Evolutionary conservation across 2,888 invertebrate genomes (phyloP).

Genomic region (Conchocele bisecta): DNA sequence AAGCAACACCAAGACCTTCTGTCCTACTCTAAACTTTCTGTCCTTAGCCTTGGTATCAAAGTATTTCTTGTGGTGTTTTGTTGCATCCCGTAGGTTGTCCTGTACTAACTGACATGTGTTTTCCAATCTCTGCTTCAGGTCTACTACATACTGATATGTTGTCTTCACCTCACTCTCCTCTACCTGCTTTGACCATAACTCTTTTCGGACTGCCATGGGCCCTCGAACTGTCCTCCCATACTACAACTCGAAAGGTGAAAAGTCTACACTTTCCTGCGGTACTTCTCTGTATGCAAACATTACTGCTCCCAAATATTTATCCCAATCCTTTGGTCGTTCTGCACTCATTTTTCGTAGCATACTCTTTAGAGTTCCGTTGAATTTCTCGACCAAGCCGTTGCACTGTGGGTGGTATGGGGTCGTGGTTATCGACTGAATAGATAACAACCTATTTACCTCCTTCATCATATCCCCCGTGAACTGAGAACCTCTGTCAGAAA

Average conservation of each 20-base stretch:
- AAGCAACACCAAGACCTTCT: constrained; percentile 45
- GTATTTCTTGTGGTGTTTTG: not conserved
- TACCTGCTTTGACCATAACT: constrained; percentile 44
- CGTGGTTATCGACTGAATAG: constrained; percentile 33
- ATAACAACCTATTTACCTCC: constrained; percentile 35
- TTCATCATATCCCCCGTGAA: constrained; percentile 51
- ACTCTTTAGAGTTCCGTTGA: constrained; percentile 57
- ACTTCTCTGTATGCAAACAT: constrained; percentile 59
- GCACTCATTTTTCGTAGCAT: constrained; percentile 33
- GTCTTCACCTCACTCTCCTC: constrained; percentile 20
- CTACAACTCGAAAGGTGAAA: constrained; percentile 54
- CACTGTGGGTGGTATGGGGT: constrained; percentile 18
- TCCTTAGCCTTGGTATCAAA: constrained; percentile 5
- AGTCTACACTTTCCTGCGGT: constrained; percentile 50
- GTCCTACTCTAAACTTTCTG: constrained; percentile 20
- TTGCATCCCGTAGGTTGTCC: not conserved
- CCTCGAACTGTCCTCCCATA: constrained; percentile 49
- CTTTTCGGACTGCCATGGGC: constrained; percentile 37
- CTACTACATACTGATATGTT: constrained; percentile 54
- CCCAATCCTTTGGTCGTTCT: constrained; percentile 54
- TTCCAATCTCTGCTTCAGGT: constrained; percentile 43
- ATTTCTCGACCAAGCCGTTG: constrained; percentile 50
- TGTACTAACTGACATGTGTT: constrained; percentile 44
- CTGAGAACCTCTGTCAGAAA: constrained; percentile 50
- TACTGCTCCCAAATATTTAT: constrained; percentile 41